Base-by-base conservation (phyloP, 2,113 vertebrate genomes). In the Brachirus orientalis region DNA sequence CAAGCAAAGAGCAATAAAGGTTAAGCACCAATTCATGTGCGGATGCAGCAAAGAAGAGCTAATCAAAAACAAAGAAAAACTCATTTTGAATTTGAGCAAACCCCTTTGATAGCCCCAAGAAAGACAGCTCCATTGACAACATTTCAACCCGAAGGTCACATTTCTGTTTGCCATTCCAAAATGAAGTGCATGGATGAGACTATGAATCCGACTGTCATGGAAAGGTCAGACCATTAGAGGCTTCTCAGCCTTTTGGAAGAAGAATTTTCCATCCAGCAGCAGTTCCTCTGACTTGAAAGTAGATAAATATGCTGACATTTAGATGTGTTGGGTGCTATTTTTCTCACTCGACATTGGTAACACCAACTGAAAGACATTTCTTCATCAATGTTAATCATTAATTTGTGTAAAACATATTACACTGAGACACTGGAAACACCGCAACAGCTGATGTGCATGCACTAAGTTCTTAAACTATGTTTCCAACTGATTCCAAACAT, bases 141-240 rank as follows among this genome's bases (percentile, higher is more conserved):
- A 40, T 53, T 48, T 81, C 56, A 76, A 46, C 10, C 2, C 72
- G 53, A 81, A 88, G 83, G 79, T 85, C 79, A 78, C 19, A 60
- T 19, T 55, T 72, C 38, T 54, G 54, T 72, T 36, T 20, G 48
- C 22, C 17, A 17, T 57, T 70, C 47, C 38, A 19, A 19, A 41
- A 55, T 73, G 41, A 70, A 66, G 50, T 44, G 12, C 38, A 18
- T 37, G 45, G 8, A 35, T 33, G 17, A 72, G 28, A 60, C 45
- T 35, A 13, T 14, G 47, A 60, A 53, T n/a, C 69, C 20, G 33
- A 59, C 55, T 59, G 14, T 72, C 63, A 59, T 13, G 35, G 33
- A 88, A 80, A 80, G 77, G 71, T 87, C 59, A 79, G 7, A 75
- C 59, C 71, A 74, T 64, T 72, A 61, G 69, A 46, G 45, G 46